Conservation (phyloP, 2,113 vertebrate species). For the Podocnemis expansa region DNA sequence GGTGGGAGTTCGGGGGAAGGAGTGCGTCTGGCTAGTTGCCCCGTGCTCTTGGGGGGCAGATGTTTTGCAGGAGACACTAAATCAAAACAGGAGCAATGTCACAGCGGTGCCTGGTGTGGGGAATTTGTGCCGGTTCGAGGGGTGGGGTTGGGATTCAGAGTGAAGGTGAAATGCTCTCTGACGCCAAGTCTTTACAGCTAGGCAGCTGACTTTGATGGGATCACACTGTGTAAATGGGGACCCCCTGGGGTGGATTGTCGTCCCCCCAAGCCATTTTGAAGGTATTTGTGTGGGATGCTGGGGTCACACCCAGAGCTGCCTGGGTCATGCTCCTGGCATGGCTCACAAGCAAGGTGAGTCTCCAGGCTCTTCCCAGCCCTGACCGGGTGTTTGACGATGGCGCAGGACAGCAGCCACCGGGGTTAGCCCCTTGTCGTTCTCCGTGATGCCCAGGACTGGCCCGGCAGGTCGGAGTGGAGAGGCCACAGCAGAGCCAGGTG, state of each 20-base stretch:
- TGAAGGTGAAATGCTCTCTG: not conserved
- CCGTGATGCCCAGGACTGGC: not conserved
- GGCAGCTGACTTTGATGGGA: not conserved
- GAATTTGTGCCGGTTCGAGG: too few species aligned
- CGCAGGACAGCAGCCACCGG: not conserved
- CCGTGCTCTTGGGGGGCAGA: not conserved
- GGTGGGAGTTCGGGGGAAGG: too few species aligned
- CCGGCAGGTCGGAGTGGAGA: too few species aligned
- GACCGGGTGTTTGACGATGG: rapidly evolving
- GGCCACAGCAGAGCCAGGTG: not conserved
- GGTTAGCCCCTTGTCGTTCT: not conserved
- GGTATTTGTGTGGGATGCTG: not conserved
- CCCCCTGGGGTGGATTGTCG: not conserved
- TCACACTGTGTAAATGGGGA: too few species aligned
- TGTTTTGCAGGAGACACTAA: not conserved
- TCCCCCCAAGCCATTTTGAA: not conserved
- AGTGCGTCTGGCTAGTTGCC: not conserved
- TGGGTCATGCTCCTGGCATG: too few species aligned
- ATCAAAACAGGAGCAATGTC: not conserved
- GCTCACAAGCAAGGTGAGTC: not conserved
- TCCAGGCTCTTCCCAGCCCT: not conserved
- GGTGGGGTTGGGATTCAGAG: not conserved
- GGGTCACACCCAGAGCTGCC: not conserved
- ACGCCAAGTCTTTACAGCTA: not conserved
- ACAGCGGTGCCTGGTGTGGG: not conserved